Conservation (phyloP, 92 coral and sea anemone genomes). For the Epizoanthus stellaris region DNA sequence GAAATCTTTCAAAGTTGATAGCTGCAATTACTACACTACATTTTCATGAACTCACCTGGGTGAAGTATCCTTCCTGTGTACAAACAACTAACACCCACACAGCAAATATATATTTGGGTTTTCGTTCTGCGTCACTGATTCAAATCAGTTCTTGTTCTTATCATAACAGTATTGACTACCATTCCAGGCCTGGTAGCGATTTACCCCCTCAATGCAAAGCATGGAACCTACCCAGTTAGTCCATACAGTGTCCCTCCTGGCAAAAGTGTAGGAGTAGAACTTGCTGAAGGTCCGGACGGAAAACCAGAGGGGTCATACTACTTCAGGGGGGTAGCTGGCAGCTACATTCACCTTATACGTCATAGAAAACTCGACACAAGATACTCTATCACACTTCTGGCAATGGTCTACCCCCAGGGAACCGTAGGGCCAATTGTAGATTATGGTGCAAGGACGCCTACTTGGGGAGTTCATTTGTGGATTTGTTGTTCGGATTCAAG, state of each 20-base stretch:
- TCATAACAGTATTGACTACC: too few species aligned
- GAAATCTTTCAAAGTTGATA: too few species aligned
- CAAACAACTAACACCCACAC: too few species aligned
- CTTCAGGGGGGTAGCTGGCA: neutral
- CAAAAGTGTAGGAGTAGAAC: neutral
- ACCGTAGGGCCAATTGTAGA: neutral
- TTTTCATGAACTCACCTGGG: too few species aligned
- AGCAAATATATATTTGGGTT: too few species aligned
- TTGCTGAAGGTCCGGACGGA: neutral
- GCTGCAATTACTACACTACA: too few species aligned
- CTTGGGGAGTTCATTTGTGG: too few species aligned
- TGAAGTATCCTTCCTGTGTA: too few species aligned
- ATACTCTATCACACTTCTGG: neutral
- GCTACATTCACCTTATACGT: neutral
- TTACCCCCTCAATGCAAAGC: slow-evolving; percentile 1
- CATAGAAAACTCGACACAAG: neutral
- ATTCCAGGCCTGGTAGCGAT: neutral
- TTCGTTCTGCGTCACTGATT: too few species aligned
- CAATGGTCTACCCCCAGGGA: neutral
- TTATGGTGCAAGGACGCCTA: neutral
- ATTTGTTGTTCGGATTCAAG: too few species aligned
- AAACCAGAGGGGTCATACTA: slow-evolving; percentile 14
- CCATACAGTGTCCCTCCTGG: neutral
- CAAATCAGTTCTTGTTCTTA: too few species aligned
- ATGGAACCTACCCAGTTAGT: neutral